phyloP scores from a whole-genome alignment of 2,888 invertebrate genomes.

The Gari tellinella region DNA sequence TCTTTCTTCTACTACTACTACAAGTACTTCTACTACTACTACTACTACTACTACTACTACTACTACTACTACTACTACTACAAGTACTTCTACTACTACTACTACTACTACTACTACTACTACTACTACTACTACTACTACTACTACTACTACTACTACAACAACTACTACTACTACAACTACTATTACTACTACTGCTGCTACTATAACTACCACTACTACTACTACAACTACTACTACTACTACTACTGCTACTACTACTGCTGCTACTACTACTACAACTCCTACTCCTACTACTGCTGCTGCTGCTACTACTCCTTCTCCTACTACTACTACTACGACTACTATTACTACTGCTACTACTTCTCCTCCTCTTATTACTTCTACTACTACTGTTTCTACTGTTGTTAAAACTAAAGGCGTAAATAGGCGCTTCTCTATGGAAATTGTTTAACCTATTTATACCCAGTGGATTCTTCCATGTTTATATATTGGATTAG shows the following conservation, averaged over 20 bases:
- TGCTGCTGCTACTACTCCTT: not conserved
- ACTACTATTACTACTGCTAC: too few relatives aligned
- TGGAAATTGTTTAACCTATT: too few relatives aligned
- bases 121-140: constrained; percentile 18
- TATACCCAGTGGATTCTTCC: too few relatives aligned
- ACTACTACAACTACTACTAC: constrained; percentile 19
- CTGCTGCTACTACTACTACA: constrained; percentile 17
- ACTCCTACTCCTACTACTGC: not conserved
- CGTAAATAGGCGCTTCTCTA: too few relatives aligned
- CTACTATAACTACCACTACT: constrained; percentile 21
- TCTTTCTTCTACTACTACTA: constrained; percentile 9
- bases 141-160: constrained; percentile 24
- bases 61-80: constrained; percentile 21
- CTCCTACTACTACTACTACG: not conserved
- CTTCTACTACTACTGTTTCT: too few relatives aligned
- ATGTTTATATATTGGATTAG: too few relatives aligned
- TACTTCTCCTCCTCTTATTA: too few relatives aligned
- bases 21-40: constrained; percentile 13
- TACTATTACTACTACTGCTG: constrained; percentile 21
- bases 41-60: constrained; percentile 15
- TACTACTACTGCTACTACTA: constrained; percentile 22
- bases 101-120: constrained; percentile 20
- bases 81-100: constrained; percentile 13
- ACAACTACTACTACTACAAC: constrained; percentile 22
- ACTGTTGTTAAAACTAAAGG: too few relatives aligned